A percentile compares a stretch with the other conserved stretches of the same genome.
phyloP scores from a whole-genome alignment of 2,888 invertebrate genomes.

The Pollenia amentaria region DNA sequence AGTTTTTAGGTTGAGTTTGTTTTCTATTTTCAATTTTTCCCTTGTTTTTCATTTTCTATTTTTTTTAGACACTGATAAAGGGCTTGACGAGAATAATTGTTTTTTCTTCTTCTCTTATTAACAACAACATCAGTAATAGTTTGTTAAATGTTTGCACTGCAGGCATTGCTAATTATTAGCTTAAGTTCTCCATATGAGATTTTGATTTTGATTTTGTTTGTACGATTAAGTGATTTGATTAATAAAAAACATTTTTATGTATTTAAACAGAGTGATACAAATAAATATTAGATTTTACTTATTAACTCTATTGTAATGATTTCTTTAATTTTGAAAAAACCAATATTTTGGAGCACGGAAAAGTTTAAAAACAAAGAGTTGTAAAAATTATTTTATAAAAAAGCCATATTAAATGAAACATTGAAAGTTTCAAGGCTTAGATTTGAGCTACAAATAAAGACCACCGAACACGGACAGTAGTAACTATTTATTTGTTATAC shows the following conservation, averaged over 20 bases:
- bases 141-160: constrained; percentile 35
- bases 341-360: too few relatives aligned
- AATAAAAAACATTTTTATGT: background rate
- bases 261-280: background rate
- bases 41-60: constrained; percentile 28
- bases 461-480: too few relatives aligned
- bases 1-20: constrained; percentile 4
- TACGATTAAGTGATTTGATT: background rate
- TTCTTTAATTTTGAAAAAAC: too few relatives aligned
- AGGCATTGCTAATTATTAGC: constrained; percentile 29
- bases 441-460: too few relatives aligned
- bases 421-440: too few relatives aligned
- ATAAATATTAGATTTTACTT: too few relatives aligned
- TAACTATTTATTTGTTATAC: too few relatives aligned
- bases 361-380: too few relatives aligned
- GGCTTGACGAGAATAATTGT: constrained; percentile 38
- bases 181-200: background rate
- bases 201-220: constrained; percentile 4
- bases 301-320: too few relatives aligned
- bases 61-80: constrained; percentile 35
- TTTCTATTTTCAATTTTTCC: background rate
- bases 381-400: too few relatives aligned
- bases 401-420: too few relatives aligned
- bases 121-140: background rate
- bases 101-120: background rate